Percentiles rank a stretch among this genome's conserved stretches.
phyloP scores from a whole-genome alignment of 2,888 invertebrate genomes.

The Xanthorhoe spadicearia region DNA sequence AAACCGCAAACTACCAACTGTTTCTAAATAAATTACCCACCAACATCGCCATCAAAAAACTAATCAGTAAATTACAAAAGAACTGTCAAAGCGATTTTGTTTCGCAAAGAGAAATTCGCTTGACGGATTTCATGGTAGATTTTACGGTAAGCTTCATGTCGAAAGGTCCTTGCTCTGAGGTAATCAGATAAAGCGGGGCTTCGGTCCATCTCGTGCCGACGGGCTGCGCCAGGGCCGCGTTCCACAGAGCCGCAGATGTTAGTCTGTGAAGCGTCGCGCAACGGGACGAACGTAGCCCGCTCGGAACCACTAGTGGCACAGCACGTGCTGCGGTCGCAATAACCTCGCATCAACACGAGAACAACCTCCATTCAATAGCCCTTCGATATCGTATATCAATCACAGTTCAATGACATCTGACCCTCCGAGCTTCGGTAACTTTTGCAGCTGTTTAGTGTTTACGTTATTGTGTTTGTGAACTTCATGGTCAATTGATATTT shows the following conservation, averaged over 20 bases:
- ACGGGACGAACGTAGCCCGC: slow-evolving; percentile 69
- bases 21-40: slow-evolving; percentile 33
- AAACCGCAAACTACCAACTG: slow-evolving; percentile 22
- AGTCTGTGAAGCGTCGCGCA: slow-evolving; percentile 74
- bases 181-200: slow-evolving; percentile 79
- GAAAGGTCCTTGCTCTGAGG: slow-evolving; percentile 83
- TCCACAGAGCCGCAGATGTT: slow-evolving; percentile 58
- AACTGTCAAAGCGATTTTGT: slow-evolving; percentile 46
- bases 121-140: slow-evolving; percentile 75
- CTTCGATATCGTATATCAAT: slow-evolving; percentile 47
- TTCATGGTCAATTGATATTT: slow-evolving; percentile 25
- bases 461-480: slow-evolving; percentile 38
- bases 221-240: slow-evolving; percentile 49
- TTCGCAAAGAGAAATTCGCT: slow-evolving; percentile 68
- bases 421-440: slow-evolving; percentile 40
- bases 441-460: slow-evolving; percentile 45
- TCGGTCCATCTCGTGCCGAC: slow-evolving; percentile 66
- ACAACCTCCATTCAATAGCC: slow-evolving; percentile 40
- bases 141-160: slow-evolving; percentile 78
- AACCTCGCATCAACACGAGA: slow-evolving; percentile 50
- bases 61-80: slow-evolving; percentile 44
- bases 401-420: slow-evolving; percentile 55
- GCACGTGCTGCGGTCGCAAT: slow-evolving; percentile 47
- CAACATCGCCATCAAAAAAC: slow-evolving; percentile 35
- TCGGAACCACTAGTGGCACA: slow-evolving; percentile 46